Evolutionary conservation across 53 echinoderm and acorn worm genomes (phyloP), one percentile per base, ranked within the genome.

Genomic region (Holothuria leucospilota): DNA sequence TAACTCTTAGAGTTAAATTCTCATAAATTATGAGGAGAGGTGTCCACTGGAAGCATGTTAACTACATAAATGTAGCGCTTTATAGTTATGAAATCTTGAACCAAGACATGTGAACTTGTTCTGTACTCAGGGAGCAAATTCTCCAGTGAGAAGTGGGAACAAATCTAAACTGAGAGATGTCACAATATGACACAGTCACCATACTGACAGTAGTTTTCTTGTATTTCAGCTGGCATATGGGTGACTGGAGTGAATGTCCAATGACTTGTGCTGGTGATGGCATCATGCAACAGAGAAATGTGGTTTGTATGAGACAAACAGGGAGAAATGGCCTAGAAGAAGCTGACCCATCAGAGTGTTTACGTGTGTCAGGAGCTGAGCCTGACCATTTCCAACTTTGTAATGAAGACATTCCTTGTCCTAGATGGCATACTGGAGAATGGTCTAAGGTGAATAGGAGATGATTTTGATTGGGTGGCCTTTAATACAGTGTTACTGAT

Each of bases 171-270:
- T 34, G 34, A 34, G 34, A 34, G 34, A 34, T 34, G 34, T 34
- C 34, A 3, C 34, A 34, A 34, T 34, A 34, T 34, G 34, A 34
- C 34, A 3, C 34, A 34, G 46, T 8, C 46, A 46, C 8, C 46
- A 46, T 46, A 9, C 46, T 46, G 46, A 46, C 46, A 7, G 4
- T 46, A 56, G 15, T 20, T 30, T 71, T 24, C 68, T 85, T 30
- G 24, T 67, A 11, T 16, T 82, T 11, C 41, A 95, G 96, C 28
- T 96, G 96, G 96, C 86, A 84, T 67, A 70, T 84, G 13, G 96
- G 97, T 56, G 94, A 96, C 27, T 96, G 97, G 97, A 96, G 94
- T 71, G 87, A 85, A 20, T 96, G 97, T 71, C 95, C 97, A 14
- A 77, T 72, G 49, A 34, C 93, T 9, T 96, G 97, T 88, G 95